Evolutionary conservation across 2,888 invertebrate species (phyloP).

Genomic region (Trichogramma evanescens): DNA sequence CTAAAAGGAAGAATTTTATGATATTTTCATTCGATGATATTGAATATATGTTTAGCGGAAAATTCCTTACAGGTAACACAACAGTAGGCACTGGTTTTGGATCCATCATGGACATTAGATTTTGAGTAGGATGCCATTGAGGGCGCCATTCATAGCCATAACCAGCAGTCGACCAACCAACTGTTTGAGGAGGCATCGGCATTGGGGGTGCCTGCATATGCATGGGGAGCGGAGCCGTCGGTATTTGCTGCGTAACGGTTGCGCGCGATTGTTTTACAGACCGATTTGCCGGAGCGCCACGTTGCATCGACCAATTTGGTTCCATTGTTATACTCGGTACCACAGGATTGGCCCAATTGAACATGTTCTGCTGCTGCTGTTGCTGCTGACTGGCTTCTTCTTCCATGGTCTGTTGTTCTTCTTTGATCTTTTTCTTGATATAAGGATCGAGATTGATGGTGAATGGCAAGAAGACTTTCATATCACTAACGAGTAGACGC

Average conservation of each 20-base stretch:
- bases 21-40: neutral
- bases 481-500: constrained; percentile 75
- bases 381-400: constrained; percentile 43
- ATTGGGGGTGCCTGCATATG: too few relatives aligned
- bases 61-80: constrained; percentile 44
- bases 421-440: constrained; percentile 92
- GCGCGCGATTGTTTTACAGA: neutral
- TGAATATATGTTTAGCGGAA: neutral
- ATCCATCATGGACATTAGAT: constrained; percentile 30
- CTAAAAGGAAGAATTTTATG: constrained; percentile 45
- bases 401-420: constrained; percentile 65
- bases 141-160: constrained; percentile 36
- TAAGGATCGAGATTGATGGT: constrained; percentile 98
- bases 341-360: constrained; percentile 32
- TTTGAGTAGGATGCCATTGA: constrained; percentile 36
- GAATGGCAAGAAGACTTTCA: constrained; percentile 94
- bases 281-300: constrained; percentile 7
- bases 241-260: neutral
- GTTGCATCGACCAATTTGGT: constrained; percentile 28
- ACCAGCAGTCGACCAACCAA: constrained; percentile 24
- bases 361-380: constrained; percentile 20
- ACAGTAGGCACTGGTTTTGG: constrained; percentile 46
- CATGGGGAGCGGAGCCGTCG: too few relatives aligned
- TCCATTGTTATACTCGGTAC: constrained; percentile 25
- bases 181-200: constrained; percentile 23